Base-by-base conservation (phyloP, 2,888 invertebrate genomes). In the Cantharis rustica region DNA sequence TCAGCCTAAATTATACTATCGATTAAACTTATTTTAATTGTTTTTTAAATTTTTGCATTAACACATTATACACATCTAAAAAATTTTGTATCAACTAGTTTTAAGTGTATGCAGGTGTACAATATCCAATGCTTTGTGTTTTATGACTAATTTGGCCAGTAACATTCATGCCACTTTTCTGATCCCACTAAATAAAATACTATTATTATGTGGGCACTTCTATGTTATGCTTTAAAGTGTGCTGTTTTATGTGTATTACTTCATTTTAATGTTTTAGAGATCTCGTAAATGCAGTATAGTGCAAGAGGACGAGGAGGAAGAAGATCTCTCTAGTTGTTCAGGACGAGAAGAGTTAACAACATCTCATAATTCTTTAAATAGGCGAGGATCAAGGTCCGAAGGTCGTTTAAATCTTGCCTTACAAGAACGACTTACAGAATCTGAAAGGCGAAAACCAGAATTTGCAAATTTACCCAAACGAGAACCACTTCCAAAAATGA, bases 231-330 rank as follows among this genome's bases (percentile, higher is more conserved):
- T 69, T 69, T 69, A n/a, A 47, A 47, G 5, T 47, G 47, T 47
- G 3, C 31, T 13, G 7, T 47, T n/a, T 27, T 3, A n/a, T 47
- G 7, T 3, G 47, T 47, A 47, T n/a, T 47, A 47, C 47, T 47
- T 47, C 13, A n/a, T 47, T 47, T 47, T n/a, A 20, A 66, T 66
- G 79, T 88, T 87, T 75, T 88, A 93, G 90, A 91, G 95, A 71
- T 92, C 93, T 20, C 91, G 96, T 71, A 97, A 97, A 86, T 97
- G 96, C 89, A 96, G 96, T 85, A 96, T 97, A 84, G 97, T 97
- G 17, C 94, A 96, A 83, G 96, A 96, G 86, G 98, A 98, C 86
- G 97, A 97, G 83, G 97, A 96, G 84, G 95, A 95, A 85, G 97
- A 97, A 84, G 96, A 95, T 82, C 90, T 90, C 79, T 87, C 90